Conservation (phyloP, 1,140 invertebrate genomes). For the Tribolium madens region DNA sequence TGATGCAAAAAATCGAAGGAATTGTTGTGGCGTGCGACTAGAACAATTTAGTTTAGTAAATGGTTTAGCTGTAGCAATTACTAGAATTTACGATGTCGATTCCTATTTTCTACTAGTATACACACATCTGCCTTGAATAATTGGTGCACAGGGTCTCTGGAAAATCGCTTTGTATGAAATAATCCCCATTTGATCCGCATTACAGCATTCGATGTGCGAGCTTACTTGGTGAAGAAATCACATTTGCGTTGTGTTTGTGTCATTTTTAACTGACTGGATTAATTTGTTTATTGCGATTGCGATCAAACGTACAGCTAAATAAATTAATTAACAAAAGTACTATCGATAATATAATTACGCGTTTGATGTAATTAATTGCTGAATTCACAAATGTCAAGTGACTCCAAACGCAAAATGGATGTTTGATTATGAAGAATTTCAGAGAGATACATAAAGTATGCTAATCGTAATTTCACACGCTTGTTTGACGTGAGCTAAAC, state of each 20-base stretch:
- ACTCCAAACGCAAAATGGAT: not conserved
- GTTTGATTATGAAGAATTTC: not conserved
- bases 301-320: not conserved
- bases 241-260: not conserved
- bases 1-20: constrained; percentile 3
- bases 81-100: constrained; percentile 42
- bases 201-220: constrained; percentile 2
- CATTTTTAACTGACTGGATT: too few relatives aligned
- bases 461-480: constrained; percentile 10
- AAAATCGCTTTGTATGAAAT: constrained; percentile 41
- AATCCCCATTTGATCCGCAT: constrained; percentile 35
- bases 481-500: constrained; percentile 2
- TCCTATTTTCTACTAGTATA: constrained; percentile 36
- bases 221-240: not conserved
- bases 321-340: not conserved
- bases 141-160: constrained; percentile 4
- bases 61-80: constrained; percentile 42
- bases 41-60: constrained; percentile 41
- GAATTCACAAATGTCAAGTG: not conserved
- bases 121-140: constrained; percentile 43
- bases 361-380: not conserved
- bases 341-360: not conserved
- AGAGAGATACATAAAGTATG: not conserved
- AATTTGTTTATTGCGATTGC: not conserved
- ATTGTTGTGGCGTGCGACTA: constrained; percentile 6